Percentiles rank a stretch among this genome's conserved stretches.
These are phyloP conservation scores for Misgurnus anguillicaudatus DNA, from an alignment of 2,113 vertebrate species.

Conservation along the genomic window DNA sequence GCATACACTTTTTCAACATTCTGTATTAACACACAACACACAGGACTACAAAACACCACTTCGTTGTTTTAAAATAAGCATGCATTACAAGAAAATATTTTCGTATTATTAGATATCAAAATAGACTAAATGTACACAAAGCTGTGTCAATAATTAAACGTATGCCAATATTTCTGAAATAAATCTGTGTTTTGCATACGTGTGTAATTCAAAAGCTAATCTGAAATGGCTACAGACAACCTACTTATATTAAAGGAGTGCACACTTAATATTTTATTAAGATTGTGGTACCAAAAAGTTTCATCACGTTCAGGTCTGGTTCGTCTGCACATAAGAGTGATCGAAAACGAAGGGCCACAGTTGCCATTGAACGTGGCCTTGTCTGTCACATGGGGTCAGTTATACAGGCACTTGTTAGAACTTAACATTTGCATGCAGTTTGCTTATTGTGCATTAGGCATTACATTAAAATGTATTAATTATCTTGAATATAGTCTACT, in stretches of 20 bases:
- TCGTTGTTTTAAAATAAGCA: background rate
- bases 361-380: constrained; percentile 32
- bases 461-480: background rate
- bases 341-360: background rate
- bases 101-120: background rate
- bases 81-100: background rate
- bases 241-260: background rate
- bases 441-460: background rate
- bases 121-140: background rate
- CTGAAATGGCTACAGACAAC: background rate
- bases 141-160: background rate
- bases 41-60: no score
- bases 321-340: background rate
- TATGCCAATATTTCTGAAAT: background rate
- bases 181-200: no score
- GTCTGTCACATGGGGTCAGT: constrained; percentile 18
- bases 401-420: background rate
- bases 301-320: background rate
- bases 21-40: no score
- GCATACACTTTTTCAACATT: no score
- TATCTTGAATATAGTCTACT: background rate
- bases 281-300: background rate
- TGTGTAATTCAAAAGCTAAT: background rate
- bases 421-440: background rate
- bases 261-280: background rate